Base-by-base conservation (phyloP, 2,797 vertebrate genomes). In the Takifugu ocellatus region DNA sequence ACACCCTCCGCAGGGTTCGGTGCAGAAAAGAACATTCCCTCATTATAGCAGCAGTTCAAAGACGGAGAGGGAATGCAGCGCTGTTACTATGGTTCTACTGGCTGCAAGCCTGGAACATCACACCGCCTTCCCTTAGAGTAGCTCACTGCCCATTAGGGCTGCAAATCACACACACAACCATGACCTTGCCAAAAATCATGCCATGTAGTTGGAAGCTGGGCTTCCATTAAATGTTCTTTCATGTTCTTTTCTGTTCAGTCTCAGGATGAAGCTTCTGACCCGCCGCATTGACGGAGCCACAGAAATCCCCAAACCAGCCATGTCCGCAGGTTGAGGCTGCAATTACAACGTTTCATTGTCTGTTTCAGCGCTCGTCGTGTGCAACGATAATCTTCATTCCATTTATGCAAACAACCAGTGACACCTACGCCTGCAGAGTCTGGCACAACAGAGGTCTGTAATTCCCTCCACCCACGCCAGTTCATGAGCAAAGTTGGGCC, bases 21-120 rank as follows among this genome's bases (percentile, higher is more conserved):
- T 78, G 76, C 46, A 61, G 60, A 79, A 77, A 84, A 79, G 73
- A 77, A 77, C 74, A 82, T 74, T 80, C 75, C 55, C 79, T 85
- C 69, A 77, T 86, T 79, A 85, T 26, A 70, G 70, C 66, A 71
- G 75, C 49, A 72, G 74, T 74, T 83, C 72, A 84, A 79, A 84
- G 77, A 54, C 58, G 1, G 62, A 73, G 65, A 39, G 51, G 68
- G 63, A 74, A 54, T 14, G 33, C 54, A 56, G 46, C 14, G 51
- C 73, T 74, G 77, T 79, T 70, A 72, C 73, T 75, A 44, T 72
- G 83, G 59, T 57, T 81, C 49, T 53, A 68, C 72, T 79, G 72
- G 78, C 79, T 70, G 60, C 46, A 10, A 58, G 75, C 75, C 78
- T 73, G 75, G 59, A 58, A 55, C 61, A 56, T 77, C 75, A 57